Conservation (phyloP, 2,797 vertebrate genomes). For the Orientallactaga sibirica region DNA sequence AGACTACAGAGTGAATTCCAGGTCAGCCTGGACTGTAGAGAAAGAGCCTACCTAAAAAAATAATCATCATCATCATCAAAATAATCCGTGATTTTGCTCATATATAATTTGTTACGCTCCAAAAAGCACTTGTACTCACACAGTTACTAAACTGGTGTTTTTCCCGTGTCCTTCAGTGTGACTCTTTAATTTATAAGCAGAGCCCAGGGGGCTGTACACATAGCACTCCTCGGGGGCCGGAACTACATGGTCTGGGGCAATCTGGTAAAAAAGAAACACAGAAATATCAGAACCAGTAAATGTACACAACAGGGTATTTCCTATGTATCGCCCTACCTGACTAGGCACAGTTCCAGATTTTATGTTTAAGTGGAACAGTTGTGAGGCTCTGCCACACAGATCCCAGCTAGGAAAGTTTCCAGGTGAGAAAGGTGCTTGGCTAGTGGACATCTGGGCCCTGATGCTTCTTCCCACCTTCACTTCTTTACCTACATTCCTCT, state of each 20-base stretch:
- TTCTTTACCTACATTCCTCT: background rate
- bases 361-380: background rate
- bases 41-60: no score
- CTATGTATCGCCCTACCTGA: background rate
- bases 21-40: no score
- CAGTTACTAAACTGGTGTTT: slow-evolving; percentile 97
- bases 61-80: background rate
- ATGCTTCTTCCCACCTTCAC: background rate
- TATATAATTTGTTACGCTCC: background rate
- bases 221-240: slow-evolving; percentile 94
- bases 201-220: slow-evolving; percentile 96
- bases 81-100: slow-evolving; percentile 47
- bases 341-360: background rate
- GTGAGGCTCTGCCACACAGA: background rate
- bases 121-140: slow-evolving; percentile 90
- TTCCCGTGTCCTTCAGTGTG: slow-evolving; percentile 89
- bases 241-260: slow-evolving; percentile 97
- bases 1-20: no score
- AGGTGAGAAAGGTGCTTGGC: background rate
- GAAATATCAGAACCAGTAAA: slow-evolving; percentile 16
- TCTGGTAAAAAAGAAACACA: slow-evolving; percentile 85
- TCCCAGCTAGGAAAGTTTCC: background rate
- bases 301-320: background rate
- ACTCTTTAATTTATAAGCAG: slow-evolving; percentile 93
- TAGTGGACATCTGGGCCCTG: background rate